Evolutionary conservation across 2,888 invertebrate genomes (phyloP).

Genomic region (Melinaea marsaeus): DNA sequence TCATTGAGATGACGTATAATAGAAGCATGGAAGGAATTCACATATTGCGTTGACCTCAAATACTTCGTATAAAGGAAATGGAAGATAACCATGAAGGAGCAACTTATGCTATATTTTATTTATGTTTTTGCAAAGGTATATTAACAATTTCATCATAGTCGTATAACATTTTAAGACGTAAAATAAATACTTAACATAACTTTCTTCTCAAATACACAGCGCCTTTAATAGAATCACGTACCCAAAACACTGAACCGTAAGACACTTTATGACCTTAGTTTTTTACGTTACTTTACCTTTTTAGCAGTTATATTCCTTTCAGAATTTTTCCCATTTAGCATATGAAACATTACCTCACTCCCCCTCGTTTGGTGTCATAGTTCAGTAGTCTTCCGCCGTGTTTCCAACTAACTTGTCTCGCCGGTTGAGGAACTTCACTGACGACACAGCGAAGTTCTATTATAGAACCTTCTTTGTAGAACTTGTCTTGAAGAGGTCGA

Average conservation of each 20-base stretch:
- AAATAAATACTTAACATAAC: background rate
- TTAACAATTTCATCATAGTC: no score
- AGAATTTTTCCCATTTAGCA: background rate
- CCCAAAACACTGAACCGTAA: background rate
- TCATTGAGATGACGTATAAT: no score
- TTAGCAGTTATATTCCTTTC: background rate
- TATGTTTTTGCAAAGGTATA: no score
- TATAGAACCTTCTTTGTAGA: constrained; percentile 89
- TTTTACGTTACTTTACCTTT: no score
- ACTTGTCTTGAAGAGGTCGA: constrained; percentile 85
- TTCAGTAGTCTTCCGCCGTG: constrained; percentile 86
- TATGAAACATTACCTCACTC: constrained; percentile 80
- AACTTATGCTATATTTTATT: no score
- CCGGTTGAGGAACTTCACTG: constrained; percentile 86
- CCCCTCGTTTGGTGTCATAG: constrained; percentile 87
- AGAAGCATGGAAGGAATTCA: no score
- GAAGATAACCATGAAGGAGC: no score
- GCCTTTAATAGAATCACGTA: constrained; percentile 1
- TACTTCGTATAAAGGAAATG: no score
- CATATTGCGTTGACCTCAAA: no score
- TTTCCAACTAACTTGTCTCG: constrained; percentile 87
- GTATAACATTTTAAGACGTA: no score
- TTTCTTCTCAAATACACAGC: background rate
- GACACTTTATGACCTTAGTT: no score
- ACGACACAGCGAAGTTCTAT: constrained; percentile 89